Conservation (phyloP, 2,888 invertebrate species). For the Aelia acuminata region DNA sequence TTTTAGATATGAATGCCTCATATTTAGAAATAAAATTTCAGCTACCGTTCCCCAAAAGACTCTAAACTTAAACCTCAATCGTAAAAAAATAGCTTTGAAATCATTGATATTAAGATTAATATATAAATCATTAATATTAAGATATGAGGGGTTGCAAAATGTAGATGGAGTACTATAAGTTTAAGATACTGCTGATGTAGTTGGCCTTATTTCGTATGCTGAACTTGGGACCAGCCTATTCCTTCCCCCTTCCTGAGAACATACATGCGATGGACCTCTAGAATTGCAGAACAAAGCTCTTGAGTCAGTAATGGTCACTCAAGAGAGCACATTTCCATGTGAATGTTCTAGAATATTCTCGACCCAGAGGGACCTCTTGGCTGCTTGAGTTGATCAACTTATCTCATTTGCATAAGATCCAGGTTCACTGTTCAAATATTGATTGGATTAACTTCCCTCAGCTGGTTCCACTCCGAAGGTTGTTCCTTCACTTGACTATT, state of each 20-base stretch:
- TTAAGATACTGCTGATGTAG: background rate
- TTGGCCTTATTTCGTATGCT: background rate
- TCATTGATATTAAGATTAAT: no score
- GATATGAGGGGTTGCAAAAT: no score
- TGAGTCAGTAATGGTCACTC: background rate
- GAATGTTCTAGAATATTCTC: slow-evolving; percentile 26
- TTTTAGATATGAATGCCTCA: no score
- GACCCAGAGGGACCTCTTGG: background rate
- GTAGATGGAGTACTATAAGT: no score
- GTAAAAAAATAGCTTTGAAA: no score
- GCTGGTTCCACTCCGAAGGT: background rate
- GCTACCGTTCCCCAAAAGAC: no score
- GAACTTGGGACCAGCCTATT: background rate
- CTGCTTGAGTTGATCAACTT: slow-evolving; percentile 5
- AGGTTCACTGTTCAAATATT: slow-evolving; percentile 38
- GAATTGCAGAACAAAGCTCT: slow-evolving; percentile 28
- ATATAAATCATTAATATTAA: no score
- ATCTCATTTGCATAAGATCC: slow-evolving; percentile 34
- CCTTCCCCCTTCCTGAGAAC: background rate
- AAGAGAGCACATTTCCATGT: background rate
- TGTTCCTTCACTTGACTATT: background rate
- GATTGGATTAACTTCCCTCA: background rate
- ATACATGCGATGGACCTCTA: background rate
- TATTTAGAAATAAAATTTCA: no score
- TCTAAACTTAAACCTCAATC: no score